phyloP scores from a whole-genome alignment of 2,797 vertebrate species.

The Rhinatrema bivittatum region DNA sequence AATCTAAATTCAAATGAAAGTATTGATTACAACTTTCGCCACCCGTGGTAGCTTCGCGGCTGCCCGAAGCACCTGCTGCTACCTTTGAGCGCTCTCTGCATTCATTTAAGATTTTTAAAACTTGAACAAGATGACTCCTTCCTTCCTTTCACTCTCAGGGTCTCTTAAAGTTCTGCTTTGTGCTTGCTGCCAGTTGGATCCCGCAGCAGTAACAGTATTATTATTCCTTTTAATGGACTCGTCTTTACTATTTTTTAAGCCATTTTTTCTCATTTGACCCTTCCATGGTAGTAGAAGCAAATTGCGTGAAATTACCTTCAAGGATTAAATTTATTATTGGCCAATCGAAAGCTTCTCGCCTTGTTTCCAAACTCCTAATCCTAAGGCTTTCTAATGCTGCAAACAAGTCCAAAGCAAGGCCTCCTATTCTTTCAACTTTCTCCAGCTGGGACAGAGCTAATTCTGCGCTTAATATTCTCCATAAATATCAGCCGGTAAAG shows the following conservation, averaged over 20 bases:
- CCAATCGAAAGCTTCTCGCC: slow-evolving; percentile 54
- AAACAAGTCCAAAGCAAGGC: slow-evolving; percentile 56
- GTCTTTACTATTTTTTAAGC: slow-evolving; percentile 56
- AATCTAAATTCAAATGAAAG: slow-evolving; percentile 18
- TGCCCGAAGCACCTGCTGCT: slow-evolving; percentile 11
- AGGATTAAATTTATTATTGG: slow-evolving; percentile 74
- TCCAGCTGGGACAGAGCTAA: slow-evolving; percentile 54
- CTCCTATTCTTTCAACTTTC: slow-evolving; percentile 50
- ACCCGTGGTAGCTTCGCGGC: slow-evolving; percentile 8
- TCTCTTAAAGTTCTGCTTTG: no score
- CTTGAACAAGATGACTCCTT: slow-evolving; percentile 13
- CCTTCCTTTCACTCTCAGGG: slow-evolving; percentile 11
- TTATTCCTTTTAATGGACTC: slow-evolving; percentile 75
- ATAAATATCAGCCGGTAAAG: slow-evolving; percentile 56
- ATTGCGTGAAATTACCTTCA: slow-evolving; percentile 79
- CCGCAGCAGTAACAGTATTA: slow-evolving; percentile 57
- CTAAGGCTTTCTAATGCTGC: slow-evolving; percentile 61
- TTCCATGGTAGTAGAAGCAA: slow-evolving; percentile 70
- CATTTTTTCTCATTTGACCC: slow-evolving; percentile 70
- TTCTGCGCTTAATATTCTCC: slow-evolving; percentile 61
- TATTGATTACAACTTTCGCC: slow-evolving; percentile 20
- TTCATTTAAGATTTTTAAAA: slow-evolving; percentile 18
- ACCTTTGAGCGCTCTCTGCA: not conserved
- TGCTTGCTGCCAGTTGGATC: slow-evolving; percentile 47
- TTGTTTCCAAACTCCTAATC: slow-evolving; percentile 75